These are phyloP conservation scores for Coracias cyanogaster DNA, from an alignment of 2,797 vertebrate species.

Conservation along the genomic window DNA sequence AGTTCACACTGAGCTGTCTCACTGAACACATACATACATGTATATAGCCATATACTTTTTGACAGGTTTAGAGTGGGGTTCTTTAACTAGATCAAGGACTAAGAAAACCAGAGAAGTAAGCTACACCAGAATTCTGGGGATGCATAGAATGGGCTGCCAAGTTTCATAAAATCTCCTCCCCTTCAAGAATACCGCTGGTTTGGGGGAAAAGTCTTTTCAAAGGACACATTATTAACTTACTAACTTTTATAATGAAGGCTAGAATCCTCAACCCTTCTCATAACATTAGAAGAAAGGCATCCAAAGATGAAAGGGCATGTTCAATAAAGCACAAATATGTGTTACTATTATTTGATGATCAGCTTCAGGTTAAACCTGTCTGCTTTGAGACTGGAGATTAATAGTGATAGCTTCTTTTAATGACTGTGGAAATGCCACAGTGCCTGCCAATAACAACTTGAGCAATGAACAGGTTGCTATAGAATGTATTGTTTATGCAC, in stretches of 20 bases:
- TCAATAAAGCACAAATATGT: conserved; percentile 5
- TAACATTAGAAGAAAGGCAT: background rate
- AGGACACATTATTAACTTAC: background rate
- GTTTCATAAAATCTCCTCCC: background rate
- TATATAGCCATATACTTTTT: background rate
- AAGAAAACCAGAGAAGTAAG: background rate
- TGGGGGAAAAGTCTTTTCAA: background rate
- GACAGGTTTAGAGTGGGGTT: background rate
- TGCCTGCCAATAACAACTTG: conserved; percentile 61
- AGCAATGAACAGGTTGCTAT: conserved; percentile 58
- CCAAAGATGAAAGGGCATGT: background rate
- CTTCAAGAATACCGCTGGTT: background rate
- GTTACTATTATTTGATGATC: conserved; percentile 21
- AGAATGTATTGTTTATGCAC: conserved; percentile 56
- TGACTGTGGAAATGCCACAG: conserved; percentile 35
- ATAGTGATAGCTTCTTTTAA: conserved; percentile 58
- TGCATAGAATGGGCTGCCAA: background rate
- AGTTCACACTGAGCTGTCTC: background rate
- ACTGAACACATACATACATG: background rate
- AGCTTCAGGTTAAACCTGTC: conserved; percentile 46
- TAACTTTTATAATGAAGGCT: background rate
- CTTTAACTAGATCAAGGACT: background rate
- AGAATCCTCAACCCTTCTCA: background rate
- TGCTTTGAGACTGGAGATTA: conserved; percentile 52
- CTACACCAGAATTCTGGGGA: background rate